Conservation (phyloP, 2,113 vertebrate genomes). For the Sylvietta virens region DNA sequence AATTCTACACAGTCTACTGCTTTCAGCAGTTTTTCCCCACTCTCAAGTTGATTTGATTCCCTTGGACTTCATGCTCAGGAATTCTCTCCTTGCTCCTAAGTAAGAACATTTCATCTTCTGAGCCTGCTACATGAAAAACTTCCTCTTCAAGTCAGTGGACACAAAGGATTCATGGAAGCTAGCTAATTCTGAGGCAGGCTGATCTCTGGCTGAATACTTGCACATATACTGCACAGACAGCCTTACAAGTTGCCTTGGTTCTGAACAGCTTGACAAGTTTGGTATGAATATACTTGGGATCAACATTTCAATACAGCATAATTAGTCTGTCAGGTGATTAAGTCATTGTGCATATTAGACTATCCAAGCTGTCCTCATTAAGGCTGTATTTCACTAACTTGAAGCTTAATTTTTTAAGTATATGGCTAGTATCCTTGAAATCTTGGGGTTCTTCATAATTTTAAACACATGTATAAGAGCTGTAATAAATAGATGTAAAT, state of each 20-base stretch:
- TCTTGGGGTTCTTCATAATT: not conserved
- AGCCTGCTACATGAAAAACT: not conserved
- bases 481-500: not conserved
- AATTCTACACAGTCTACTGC: not conserved
- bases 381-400: not conserved
- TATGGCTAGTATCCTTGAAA: slow-evolving; percentile 29
- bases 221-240: accelerated
- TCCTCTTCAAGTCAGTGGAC: not conserved
- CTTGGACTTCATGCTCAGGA: not conserved
- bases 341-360: not conserved
- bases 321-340: slow-evolving; percentile 26
- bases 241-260: accelerated
- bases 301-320: not conserved
- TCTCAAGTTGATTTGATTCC: not conserved
- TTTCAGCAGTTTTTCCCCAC: not conserved
- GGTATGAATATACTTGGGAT: not conserved
- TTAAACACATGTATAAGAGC: not conserved
- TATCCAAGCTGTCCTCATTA: slow-evolving; percentile 13
- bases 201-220: not conserved
- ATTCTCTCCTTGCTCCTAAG: not conserved
- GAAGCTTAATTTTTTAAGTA: slow-evolving; percentile 25
- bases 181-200: not conserved
- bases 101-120: not conserved
- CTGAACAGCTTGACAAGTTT: not conserved
- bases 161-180: not conserved